phyloP scores from a whole-genome alignment of 2,797 vertebrate species.

The Myotis daubentonii region DNA sequence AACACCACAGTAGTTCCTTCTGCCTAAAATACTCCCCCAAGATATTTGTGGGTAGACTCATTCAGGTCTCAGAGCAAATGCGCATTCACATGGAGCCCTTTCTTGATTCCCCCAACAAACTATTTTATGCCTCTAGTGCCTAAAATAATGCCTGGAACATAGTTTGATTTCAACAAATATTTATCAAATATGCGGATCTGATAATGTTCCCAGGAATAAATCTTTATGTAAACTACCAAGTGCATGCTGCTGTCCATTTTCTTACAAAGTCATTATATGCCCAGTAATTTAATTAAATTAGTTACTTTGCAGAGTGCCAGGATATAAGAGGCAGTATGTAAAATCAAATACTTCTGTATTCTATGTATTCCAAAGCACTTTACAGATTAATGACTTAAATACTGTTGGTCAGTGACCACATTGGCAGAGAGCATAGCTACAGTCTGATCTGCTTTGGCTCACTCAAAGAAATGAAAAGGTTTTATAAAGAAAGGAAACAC shows the following conservation, averaged over 20 bases:
- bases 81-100: not conserved
- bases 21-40: not conserved
- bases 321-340: not conserved
- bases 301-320: constrained; percentile 12
- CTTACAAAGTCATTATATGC: not conserved
- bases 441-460: not conserved
- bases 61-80: not conserved
- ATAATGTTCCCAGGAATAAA: constrained; percentile 12
- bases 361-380: constrained; percentile 17
- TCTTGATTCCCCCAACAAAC: not conserved
- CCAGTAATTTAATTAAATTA: constrained; percentile 43
- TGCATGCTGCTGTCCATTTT: not conserved
- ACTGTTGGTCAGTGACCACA: not conserved
- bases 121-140: not conserved
- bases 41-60: not conserved
- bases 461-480: not conserved
- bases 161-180: not conserved
- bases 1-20: not conserved
- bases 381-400: constrained; percentile 18
- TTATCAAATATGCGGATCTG: not conserved
- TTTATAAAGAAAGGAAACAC: not conserved
- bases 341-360: constrained; percentile 36
- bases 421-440: not conserved
- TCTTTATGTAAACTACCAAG: not conserved
- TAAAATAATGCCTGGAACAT: not conserved